Percentiles rank a stretch among this genome's conserved stretches.
These are phyloP conservation scores for Caenorhabditis becei DNA, from an alignment of 2,888 invertebrate genomes.

Conservation along the genomic window DNA sequence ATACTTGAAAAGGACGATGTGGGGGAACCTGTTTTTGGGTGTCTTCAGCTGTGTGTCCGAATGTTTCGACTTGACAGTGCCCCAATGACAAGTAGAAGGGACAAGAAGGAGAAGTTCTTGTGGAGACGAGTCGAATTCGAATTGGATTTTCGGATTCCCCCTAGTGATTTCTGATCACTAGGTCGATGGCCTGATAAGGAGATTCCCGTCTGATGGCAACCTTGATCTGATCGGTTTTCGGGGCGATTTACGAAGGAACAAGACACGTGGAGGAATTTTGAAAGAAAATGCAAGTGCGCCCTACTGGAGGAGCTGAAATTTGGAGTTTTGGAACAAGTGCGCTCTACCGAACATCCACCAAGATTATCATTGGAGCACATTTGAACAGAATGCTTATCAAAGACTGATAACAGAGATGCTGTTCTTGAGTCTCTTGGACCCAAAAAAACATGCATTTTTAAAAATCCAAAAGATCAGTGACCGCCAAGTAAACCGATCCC, in stretches of 20 bases:
- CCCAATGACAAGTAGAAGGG: not conserved
- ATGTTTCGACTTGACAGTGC: slow-evolving; percentile 2
- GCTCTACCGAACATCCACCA: too few relatives aligned
- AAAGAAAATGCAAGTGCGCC: not conserved
- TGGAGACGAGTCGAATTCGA: too few relatives aligned
- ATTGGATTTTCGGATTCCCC: too few relatives aligned
- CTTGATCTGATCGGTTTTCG: not conserved
- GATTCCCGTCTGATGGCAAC: not conserved
- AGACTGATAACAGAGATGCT: too few relatives aligned
- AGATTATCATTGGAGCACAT: too few relatives aligned
- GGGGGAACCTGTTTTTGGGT: slow-evolving; percentile 41
- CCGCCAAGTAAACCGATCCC: not conserved
- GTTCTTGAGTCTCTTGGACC: too few relatives aligned
- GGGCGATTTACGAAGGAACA: too few relatives aligned
- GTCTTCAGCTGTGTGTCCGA: slow-evolving; percentile 1
- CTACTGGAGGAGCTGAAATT: too few relatives aligned
- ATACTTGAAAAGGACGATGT: slow-evolving; percentile 29
- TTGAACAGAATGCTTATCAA: too few relatives aligned
- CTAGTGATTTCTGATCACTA: not conserved
- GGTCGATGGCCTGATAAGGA: not conserved
- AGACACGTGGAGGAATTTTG: too few relatives aligned
- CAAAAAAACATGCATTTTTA: not conserved
- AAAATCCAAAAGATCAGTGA: not conserved
- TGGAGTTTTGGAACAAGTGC: too few relatives aligned
- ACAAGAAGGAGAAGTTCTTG: too few relatives aligned